These are phyloP conservation scores for Drosophila truncata DNA, from an alignment of 1,140 invertebrate genomes.

Conservation along the genomic window DNA sequence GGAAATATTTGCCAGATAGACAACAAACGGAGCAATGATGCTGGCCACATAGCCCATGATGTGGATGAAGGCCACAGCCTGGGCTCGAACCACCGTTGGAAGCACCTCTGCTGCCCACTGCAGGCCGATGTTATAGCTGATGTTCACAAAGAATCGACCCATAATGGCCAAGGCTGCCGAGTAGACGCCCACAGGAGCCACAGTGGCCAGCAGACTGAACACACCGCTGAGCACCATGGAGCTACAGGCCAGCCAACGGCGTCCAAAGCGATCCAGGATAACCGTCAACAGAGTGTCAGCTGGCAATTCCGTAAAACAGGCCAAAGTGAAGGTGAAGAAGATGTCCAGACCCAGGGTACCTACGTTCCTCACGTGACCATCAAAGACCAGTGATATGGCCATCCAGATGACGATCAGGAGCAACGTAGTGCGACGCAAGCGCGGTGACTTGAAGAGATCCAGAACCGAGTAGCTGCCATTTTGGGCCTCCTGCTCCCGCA, in stretches of 20 bases:
- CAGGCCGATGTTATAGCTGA: constrained; percentile 94
- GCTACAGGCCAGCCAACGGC: constrained; percentile 93
- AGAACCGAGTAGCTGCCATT: constrained; percentile 90
- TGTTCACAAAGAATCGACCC: constrained; percentile 93
- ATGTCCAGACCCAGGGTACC: constrained; percentile 92
- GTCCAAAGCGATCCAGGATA: constrained; percentile 93
- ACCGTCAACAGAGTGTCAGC: constrained; percentile 93
- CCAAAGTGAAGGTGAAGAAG: constrained; percentile 94
- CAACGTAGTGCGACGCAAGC: constrained; percentile 90
- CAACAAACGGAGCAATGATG: constrained; percentile 93
- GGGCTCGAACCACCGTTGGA: constrained; percentile 93
- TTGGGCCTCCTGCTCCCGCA: constrained; percentile 89
- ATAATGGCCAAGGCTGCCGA: constrained; percentile 91
- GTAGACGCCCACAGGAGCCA: constrained; percentile 89
- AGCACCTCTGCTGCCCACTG: constrained; percentile 95
- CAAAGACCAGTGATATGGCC: constrained; percentile 94
- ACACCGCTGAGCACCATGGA: constrained; percentile 92
- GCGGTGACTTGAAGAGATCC: constrained; percentile 91
- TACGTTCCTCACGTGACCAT: constrained; percentile 94
- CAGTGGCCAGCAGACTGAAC: constrained; percentile 91
- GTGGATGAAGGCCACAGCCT: constrained; percentile 94
- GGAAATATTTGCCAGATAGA: constrained; percentile 91
- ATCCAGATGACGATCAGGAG: constrained; percentile 94
- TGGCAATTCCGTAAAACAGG: constrained; percentile 90
- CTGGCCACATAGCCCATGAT: constrained; percentile 94